Percentiles rank a stretch among this genome's conserved stretches.
These are phyloP conservation scores for Zygogramma bicolorata DNA, from an alignment of 2,888 invertebrate genomes.

Conservation along the genomic window DNA sequence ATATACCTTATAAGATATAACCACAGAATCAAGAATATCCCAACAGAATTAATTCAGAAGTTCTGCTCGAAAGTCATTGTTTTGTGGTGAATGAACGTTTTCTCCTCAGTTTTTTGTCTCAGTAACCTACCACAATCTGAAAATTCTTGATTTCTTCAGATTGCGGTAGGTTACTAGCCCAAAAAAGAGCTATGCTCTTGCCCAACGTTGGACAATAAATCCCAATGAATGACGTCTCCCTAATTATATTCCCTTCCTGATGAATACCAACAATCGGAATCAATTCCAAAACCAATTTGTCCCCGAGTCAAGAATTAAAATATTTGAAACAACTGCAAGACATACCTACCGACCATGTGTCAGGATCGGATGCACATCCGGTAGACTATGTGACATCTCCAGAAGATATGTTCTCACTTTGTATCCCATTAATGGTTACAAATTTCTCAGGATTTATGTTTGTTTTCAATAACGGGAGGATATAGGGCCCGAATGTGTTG, in stretches of 20 bases:
- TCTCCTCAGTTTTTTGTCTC: too few species aligned
- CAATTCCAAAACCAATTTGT: slow-evolving; percentile 50
- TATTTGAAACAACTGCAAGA: slow-evolving; percentile 60
- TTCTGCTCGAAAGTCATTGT: too few species aligned
- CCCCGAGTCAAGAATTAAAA: slow-evolving; percentile 57
- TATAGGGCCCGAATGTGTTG: slow-evolving; percentile 33
- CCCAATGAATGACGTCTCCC: background rate
- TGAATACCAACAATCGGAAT: slow-evolving; percentile 5
- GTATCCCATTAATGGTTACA: slow-evolving; percentile 64
- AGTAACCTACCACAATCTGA: too few species aligned
- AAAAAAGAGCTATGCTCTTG: too few species aligned
- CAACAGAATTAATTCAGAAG: too few species aligned
- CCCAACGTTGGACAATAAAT: too few species aligned
- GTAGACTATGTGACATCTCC: slow-evolving; percentile 55
- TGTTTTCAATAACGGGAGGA: slow-evolving; percentile 54
- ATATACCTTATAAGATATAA: too few species aligned
- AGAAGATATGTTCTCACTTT: slow-evolving; percentile 64
- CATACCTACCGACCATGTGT: slow-evolving; percentile 51
- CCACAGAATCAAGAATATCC: too few species aligned
- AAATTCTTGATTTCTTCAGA: too few species aligned
- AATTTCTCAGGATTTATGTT: slow-evolving; percentile 60
- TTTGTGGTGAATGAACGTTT: too few species aligned
- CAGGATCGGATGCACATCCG: slow-evolving; percentile 59
- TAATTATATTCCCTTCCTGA: background rate
- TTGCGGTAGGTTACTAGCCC: too few species aligned